These are phyloP conservation scores for Nematostella vectensis DNA, from an alignment of 92 coral and sea anemone species.

Conservation along the genomic window DNA sequence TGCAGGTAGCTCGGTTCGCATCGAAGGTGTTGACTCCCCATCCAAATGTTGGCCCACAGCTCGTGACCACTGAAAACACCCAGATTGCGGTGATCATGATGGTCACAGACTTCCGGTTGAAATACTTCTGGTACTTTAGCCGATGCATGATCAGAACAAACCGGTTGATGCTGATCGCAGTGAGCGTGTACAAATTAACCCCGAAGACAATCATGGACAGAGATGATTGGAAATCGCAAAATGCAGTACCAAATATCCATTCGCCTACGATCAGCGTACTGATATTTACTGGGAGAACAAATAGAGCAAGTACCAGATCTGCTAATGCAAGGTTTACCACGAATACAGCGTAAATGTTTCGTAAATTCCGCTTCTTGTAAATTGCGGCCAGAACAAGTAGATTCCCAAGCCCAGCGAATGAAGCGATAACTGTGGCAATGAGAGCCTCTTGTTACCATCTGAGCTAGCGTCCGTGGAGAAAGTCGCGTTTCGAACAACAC, in stretches of 20 bases:
- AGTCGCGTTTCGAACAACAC: too few relatives aligned
- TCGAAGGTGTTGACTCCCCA: constrained; percentile 34
- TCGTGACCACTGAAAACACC: constrained; percentile 21
- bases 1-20: constrained; percentile 26
- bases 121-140: constrained; percentile 9
- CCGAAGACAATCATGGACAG: constrained; percentile 32
- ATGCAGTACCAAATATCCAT: constrained; percentile 28
- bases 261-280: constrained; percentile 30
- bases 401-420: constrained; percentile 28
- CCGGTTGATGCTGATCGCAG: constrained; percentile 46
- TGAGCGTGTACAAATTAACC: constrained; percentile 33
- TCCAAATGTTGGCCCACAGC: constrained; percentile 23
- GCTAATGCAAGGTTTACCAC: constrained; percentile 34
- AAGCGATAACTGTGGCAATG: constrained; percentile 20
- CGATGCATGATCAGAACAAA: constrained; percentile 22
- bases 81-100: constrained; percentile 27
- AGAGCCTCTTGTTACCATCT: too few relatives aligned
- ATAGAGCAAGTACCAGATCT: constrained; percentile 32
- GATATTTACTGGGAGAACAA: constrained; percentile 30
- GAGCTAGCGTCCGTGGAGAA: too few relatives aligned
- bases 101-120: constrained; percentile 21
- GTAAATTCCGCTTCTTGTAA: constrained; percentile 29
- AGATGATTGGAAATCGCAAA: constrained; percentile 30
- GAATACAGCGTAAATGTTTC: constrained; percentile 40
- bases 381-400: constrained; percentile 18